Evolutionary conservation across 2,888 invertebrate species (phyloP).

Genomic region (Stegophylla sp.): DNA sequence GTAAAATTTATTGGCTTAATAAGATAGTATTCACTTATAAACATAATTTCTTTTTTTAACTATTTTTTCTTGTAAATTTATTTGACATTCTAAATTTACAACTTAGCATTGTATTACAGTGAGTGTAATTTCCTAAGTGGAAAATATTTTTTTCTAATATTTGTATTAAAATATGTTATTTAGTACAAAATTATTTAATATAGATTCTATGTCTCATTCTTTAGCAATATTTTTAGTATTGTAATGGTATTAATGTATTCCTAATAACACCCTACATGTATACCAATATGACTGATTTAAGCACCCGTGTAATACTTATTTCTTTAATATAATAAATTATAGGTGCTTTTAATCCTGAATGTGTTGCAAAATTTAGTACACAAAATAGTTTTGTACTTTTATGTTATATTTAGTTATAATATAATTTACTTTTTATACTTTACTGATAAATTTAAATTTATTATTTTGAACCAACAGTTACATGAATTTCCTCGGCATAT

Average conservation of each 20-base stretch:
- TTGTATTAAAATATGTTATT: constrained; percentile 39
- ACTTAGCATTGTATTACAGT: constrained; percentile 13
- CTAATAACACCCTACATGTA: not conserved
- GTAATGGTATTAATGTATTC: constrained; percentile 7
- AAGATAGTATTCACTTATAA: constrained; percentile 5
- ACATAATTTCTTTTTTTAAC: not conserved
- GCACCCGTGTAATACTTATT: not conserved
- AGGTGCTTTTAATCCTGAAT: not conserved
- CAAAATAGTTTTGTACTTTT: constrained; percentile 18
- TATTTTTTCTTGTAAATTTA: constrained; percentile 26
- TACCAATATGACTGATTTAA: not conserved
- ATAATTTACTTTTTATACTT: constrained; percentile 44
- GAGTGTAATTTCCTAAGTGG: constrained; percentile 35
- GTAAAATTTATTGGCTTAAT: constrained; percentile 19
- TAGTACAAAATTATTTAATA: constrained; percentile 51
- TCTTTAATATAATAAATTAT: not conserved
- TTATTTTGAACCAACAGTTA: not conserved
- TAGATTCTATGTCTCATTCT: constrained; percentile 32
- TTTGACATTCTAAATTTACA: constrained; percentile 23
- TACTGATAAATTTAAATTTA: not conserved
- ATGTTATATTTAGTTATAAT: constrained; percentile 18
- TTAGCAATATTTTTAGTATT: constrained; percentile 46
- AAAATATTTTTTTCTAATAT: not conserved
- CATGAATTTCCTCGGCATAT: not conserved
- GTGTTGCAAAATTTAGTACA: constrained; percentile 10